Percentiles rank a stretch among this genome's conserved stretches.
Conservation (phyloP, 2,797 vertebrate species). For the Sciurus carolinensis region DNA sequence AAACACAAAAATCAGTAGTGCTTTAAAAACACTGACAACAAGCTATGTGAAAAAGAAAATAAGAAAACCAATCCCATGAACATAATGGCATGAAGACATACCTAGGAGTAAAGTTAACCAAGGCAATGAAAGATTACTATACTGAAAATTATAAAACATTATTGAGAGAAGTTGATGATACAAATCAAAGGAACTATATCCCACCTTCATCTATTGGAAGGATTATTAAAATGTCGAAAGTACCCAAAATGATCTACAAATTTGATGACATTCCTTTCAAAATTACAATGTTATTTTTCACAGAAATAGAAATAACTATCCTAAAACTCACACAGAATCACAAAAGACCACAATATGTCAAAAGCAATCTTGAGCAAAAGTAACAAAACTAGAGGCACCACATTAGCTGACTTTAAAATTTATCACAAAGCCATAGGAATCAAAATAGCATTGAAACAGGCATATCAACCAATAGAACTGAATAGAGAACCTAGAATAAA, state of each 20-base stretch:
- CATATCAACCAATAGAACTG: background rate
- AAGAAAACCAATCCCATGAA: background rate
- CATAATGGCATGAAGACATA: background rate
- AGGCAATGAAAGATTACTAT: background rate
- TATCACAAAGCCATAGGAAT: background rate
- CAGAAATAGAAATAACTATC: background rate
- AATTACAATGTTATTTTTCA: background rate
- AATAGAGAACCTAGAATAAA: background rate
- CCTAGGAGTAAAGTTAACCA: background rate
- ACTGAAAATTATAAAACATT: background rate
- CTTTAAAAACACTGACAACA: background rate
- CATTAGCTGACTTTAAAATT: background rate
- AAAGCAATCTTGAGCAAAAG: background rate
- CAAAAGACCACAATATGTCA: background rate
- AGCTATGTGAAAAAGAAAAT: background rate
- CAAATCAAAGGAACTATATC: background rate
- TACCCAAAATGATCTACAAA: background rate
- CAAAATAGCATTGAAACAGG: background rate
- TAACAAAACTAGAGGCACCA: background rate
- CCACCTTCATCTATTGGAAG: background rate
- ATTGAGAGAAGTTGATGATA: background rate
- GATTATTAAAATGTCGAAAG: background rate
- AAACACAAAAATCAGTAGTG: background rate
- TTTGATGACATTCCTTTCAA: background rate
- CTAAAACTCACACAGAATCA: background rate